Percentiles rank a stretch among this genome's conserved stretches.
Conservation (phyloP, 2,888 invertebrate genomes). For the Drosophila rellima region DNA sequence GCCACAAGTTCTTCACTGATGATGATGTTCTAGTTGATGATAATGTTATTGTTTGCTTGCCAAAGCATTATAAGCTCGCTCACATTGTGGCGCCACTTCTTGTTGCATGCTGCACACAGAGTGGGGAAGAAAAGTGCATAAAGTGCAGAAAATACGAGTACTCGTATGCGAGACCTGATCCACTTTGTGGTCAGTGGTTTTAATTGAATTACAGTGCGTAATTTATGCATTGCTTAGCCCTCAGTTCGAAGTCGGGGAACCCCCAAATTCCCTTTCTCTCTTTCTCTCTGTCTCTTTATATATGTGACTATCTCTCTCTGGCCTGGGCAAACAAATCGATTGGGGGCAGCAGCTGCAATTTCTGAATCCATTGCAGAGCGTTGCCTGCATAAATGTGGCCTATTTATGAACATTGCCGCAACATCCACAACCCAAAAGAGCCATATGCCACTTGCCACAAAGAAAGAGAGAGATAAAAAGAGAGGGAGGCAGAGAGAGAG, state of each 20-base stretch:
- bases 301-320: background rate
- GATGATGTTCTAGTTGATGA: constrained; percentile 16
- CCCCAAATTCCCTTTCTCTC: too few species aligned
- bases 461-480: background rate
- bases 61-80: background rate
- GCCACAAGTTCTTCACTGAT: constrained; percentile 8
- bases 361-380: constrained; percentile 31
- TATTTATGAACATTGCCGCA: constrained; percentile 53
- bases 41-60: constrained; percentile 28
- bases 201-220: constrained; percentile 74
- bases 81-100: background rate
- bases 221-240: constrained; percentile 73
- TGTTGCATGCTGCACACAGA: constrained; percentile 20
- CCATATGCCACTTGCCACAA: constrained; percentile 24
- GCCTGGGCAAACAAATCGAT: constrained; percentile 54
- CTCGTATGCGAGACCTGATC: constrained; percentile 30
- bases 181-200: constrained; percentile 43
- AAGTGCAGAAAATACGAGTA: constrained; percentile 48
- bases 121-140: constrained; percentile 27
- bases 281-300: background rate
- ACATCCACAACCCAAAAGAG: constrained; percentile 17
- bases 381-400: constrained; percentile 59
- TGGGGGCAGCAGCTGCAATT: constrained; percentile 34
- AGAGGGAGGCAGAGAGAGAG: background rate
- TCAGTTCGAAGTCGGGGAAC: background rate